These are phyloP conservation scores for Pterobdella sp. DNA, from an alignment of 2,888 invertebrate genomes.

Conservation along the genomic window DNA sequence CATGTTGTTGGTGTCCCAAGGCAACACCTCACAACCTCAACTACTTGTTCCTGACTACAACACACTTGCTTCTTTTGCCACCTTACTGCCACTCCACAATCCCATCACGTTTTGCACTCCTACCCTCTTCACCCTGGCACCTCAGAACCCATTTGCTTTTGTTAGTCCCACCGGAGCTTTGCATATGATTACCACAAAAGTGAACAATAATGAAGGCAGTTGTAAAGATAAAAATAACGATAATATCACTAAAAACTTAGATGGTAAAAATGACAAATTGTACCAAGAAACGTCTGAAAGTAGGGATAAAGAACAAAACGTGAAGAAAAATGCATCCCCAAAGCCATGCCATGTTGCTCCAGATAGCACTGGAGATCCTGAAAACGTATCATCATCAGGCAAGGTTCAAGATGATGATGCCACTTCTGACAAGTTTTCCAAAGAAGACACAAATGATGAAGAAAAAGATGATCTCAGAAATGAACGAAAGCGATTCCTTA, in stretches of 20 bases:
- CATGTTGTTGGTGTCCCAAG: constrained; percentile 24
- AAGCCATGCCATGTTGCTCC: constrained; percentile 26
- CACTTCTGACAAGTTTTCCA: too few species aligned
- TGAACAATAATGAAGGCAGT: background rate
- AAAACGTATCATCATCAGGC: constrained; percentile 20
- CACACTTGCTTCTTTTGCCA: constrained; percentile 23
- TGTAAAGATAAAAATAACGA: background rate
- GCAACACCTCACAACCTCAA: background rate
- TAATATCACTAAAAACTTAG: too few species aligned
- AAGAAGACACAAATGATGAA: background rate
- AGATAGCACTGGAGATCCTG: constrained; percentile 32
- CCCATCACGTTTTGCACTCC: constrained; percentile 28
- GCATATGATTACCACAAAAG: background rate
- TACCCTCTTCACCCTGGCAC: constrained; percentile 29
- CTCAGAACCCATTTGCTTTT: constrained; percentile 27
- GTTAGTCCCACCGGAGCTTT: constrained; percentile 11
- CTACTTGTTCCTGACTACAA: constrained; percentile 31
- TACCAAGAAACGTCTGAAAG: too few species aligned
- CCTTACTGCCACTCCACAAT: constrained; percentile 24
- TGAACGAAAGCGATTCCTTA: too few species aligned
- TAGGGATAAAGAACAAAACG: too few species aligned
- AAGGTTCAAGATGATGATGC: background rate
- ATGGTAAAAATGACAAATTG: too few species aligned
- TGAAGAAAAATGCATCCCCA: too few species aligned
- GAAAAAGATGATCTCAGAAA: background rate